Percentiles rank a stretch among this genome's conserved stretches.
These are phyloP conservation scores for Popillia japonica DNA, from an alignment of 1,140 invertebrate genomes.

Conservation along the genomic window DNA sequence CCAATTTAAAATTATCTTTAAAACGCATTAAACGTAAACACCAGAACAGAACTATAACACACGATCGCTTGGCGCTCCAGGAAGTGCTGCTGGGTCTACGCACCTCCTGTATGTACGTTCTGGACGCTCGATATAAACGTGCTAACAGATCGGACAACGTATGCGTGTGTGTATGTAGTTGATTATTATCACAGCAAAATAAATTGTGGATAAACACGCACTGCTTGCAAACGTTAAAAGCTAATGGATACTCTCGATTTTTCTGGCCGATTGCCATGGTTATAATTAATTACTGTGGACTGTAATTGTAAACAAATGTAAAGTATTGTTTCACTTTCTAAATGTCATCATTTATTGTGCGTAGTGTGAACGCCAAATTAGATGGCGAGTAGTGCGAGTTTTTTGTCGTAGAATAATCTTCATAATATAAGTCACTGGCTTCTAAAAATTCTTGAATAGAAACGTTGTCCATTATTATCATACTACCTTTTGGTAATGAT, in stretches of 20 bases:
- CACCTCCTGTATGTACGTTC: too few species aligned
- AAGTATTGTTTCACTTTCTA: background rate
- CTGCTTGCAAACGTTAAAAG: background rate
- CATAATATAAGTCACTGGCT: too few species aligned
- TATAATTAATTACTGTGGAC: background rate
- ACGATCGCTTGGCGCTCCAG: background rate
- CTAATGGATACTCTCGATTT: constrained; percentile 10
- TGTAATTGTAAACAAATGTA: background rate
- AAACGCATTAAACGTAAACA: too few species aligned
- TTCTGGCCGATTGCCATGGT: background rate
- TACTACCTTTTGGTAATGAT: too few species aligned
- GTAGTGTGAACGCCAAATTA: too few species aligned
- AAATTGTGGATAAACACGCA: background rate
- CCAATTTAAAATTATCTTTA: too few species aligned
- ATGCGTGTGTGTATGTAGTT: background rate
- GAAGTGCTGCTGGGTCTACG: background rate
- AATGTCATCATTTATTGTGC: background rate
- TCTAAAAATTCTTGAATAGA: too few species aligned
- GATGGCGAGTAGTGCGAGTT: too few species aligned
- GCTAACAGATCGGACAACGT: too few species aligned
- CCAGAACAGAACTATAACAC: too few species aligned
- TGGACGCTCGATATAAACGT: too few species aligned
- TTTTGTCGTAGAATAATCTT: background rate
- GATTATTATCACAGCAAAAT: constrained; percentile 1
- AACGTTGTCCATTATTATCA: too few species aligned